These are phyloP conservation scores for Dromococcyx pavoninus DNA, from an alignment of 2,797 vertebrate genomes.

Conservation along the genomic window DNA sequence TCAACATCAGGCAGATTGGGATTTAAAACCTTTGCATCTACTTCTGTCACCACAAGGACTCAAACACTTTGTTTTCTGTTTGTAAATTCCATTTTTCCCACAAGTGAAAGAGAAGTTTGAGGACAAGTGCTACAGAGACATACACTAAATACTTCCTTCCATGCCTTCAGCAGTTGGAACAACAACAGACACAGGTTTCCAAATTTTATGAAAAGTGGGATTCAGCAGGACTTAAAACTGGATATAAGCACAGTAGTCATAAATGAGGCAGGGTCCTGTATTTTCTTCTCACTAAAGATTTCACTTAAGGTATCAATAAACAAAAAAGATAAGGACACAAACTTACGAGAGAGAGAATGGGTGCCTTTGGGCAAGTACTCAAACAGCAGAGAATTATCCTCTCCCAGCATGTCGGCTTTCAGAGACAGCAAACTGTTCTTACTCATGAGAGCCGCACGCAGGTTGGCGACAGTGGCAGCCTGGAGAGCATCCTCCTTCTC, in stretches of 20 bases:
- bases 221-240: background rate
- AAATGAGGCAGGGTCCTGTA: fast-evolving
- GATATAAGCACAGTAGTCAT: background rate
- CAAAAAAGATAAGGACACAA: background rate
- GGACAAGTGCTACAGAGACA: background rate
- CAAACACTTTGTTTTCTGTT: background rate
- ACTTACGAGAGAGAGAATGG: conserved; percentile 95
- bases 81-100: background rate
- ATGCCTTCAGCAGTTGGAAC: background rate
- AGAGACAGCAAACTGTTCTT: conserved; percentile 97
- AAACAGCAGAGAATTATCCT: conserved; percentile 91
- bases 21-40: background rate
- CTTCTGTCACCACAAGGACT: background rate
- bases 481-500: conserved; percentile 87
- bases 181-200: background rate
- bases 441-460: conserved; percentile 94
- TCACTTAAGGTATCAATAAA: background rate
- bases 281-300: background rate
- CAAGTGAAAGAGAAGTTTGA: background rate
- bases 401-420: conserved; percentile 91
- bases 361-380: conserved; percentile 96
- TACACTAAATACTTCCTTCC: background rate
- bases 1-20: background rate
- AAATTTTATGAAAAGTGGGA: background rate
- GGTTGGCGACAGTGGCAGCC: conserved; percentile 88